Percentiles rank a stretch among this genome's conserved stretches.
phyloP scores from a whole-genome alignment of 2,888 invertebrate genomes.

The Cephus pygmeus region DNA sequence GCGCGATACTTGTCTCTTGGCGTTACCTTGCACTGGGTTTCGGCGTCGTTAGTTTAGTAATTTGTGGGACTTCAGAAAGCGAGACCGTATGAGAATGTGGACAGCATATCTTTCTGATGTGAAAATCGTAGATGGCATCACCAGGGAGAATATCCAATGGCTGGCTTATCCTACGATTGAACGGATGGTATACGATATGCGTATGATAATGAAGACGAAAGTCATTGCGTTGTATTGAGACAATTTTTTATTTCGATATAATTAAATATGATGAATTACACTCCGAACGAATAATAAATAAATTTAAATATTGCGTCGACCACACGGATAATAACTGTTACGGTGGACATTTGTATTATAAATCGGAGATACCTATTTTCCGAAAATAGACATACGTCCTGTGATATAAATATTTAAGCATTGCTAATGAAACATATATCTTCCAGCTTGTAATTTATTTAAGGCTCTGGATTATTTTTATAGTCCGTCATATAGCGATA shows the following conservation, averaged over 20 bases:
- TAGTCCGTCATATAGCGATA: not conserved
- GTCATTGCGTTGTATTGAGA: not conserved
- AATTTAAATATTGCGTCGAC: not conserved
- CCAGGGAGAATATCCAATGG: not conserved
- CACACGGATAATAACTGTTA: not conserved
- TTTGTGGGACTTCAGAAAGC: slow-evolving; percentile 55
- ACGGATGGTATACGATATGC: not conserved
- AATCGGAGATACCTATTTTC: not conserved
- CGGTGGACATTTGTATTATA: not conserved
- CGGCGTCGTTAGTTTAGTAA: slow-evolving; percentile 55
- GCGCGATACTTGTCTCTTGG: not conserved
- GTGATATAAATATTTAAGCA: not conserved
- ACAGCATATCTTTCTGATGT: not conserved
- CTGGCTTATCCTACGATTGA: not conserved
- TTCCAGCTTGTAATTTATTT: not conserved
- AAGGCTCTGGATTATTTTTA: not conserved
- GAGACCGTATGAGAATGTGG: slow-evolving; percentile 16
- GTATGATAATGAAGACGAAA: not conserved
- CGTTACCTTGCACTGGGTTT: slow-evolving; percentile 20
- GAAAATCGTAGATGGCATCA: not conserved
- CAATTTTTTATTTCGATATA: not conserved
- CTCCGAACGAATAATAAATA: not conserved
- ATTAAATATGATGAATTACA: not conserved
- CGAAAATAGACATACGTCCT: not conserved
- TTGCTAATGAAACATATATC: not conserved